These are phyloP conservation scores for Caloenas nicobarica DNA, from an alignment of 2,113 vertebrate genomes.

Conservation along the genomic window DNA sequence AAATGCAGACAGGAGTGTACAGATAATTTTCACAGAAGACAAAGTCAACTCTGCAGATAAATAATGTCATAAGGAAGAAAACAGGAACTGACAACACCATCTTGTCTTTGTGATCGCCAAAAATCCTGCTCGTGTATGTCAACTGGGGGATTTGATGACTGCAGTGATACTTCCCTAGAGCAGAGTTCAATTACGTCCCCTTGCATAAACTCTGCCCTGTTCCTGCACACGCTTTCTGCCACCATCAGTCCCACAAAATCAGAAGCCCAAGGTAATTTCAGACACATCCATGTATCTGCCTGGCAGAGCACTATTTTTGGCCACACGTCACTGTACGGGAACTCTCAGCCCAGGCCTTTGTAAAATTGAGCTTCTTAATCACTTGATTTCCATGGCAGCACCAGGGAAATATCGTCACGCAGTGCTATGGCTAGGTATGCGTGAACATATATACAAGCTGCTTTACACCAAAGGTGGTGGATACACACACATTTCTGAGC, in stretches of 20 bases:
- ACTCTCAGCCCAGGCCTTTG: neutral
- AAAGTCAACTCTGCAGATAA: neutral
- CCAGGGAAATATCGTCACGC: neutral
- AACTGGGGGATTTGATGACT: constrained; percentile 27
- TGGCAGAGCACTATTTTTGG: constrained; percentile 16
- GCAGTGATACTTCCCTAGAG: neutral
- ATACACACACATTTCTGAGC: neutral
- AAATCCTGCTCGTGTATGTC: constrained; percentile 24
- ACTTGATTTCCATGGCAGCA: constrained; percentile 41
- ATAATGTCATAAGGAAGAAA: neutral
- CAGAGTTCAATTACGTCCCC: neutral
- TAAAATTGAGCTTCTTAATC: neutral
- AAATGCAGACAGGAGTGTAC: neutral
- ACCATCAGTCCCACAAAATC: neutral
- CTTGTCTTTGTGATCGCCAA: neutral
- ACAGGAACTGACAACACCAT: neutral
- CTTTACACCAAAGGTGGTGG: fast-evolving
- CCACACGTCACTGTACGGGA: neutral
- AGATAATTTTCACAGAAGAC: neutral
- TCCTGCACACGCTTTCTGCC: neutral
- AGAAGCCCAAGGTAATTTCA: constrained; percentile 19
- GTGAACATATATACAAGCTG: neutral
- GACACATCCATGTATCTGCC: neutral
- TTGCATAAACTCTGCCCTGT: neutral
- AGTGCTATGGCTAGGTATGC: fast-evolving